These are phyloP conservation scores for Papilio aristodemus DNA, from an alignment of 1,140 invertebrate species.

Conservation along the genomic window DNA sequence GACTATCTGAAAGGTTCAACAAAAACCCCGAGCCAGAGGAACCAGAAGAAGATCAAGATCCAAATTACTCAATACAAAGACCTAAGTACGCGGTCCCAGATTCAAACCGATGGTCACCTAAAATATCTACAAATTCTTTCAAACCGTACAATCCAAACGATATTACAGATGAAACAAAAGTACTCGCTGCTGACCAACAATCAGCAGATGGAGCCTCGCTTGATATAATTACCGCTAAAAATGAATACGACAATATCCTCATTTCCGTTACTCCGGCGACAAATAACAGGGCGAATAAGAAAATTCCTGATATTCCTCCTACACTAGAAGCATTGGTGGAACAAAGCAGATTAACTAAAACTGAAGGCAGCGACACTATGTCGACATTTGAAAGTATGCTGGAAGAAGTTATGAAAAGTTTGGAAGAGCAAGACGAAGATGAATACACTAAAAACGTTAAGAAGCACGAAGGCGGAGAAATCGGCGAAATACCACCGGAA, in stretches of 20 bases:
- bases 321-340: conserved; percentile 73
- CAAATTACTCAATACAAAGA: conserved; percentile 74
- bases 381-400: conserved; percentile 78
- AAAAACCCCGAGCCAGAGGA: conserved; percentile 64
- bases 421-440: conserved; percentile 78
- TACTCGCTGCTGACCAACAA: conserved; percentile 48
- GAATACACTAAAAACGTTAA: conserved; percentile 75
- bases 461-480: conserved; percentile 79
- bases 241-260: conserved; percentile 74
- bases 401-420: conserved; percentile 79
- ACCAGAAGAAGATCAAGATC: conserved; percentile 74
- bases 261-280: conserved; percentile 74
- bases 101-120: conserved; percentile 85
- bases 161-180: conserved; percentile 67
- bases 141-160: conserved; percentile 81
- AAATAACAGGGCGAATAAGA: conserved; percentile 65
- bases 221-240: conserved; percentile 77
- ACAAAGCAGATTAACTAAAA: conserved; percentile 68
- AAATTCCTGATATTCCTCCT: conserved; percentile 71
- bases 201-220: conserved; percentile 53
- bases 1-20: conserved; percentile 69
- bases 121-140: conserved; percentile 80
- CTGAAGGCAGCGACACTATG: conserved; percentile 58
- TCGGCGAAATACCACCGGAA: conserved; percentile 77
- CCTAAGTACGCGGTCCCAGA: conserved; percentile 71